Percentiles rank a stretch among this genome's conserved stretches.
Evolutionary conservation across 2,888 invertebrate species (phyloP).

Genomic region (Auanema freiburgensis): DNA sequence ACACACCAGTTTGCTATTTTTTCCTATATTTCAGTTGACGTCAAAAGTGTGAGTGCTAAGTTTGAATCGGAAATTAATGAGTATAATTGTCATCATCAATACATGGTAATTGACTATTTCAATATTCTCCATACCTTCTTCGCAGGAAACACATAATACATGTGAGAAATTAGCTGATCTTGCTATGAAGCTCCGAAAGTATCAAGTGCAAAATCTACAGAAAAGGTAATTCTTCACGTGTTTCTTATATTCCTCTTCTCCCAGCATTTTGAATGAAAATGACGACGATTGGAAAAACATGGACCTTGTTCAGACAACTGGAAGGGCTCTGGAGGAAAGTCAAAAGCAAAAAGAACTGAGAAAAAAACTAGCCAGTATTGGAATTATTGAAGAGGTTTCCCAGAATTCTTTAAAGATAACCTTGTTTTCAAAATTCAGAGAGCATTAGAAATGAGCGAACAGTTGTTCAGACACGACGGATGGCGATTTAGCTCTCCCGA

Average conservation of each 20-base stretch:
- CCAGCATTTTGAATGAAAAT: conserved; percentile 6
- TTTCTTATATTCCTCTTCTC: conserved; percentile 1
- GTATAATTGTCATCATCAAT: conserved; percentile 14
- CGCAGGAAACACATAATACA: neutral
- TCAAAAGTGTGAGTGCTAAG: neutral
- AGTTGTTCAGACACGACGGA: conserved; percentile 1
- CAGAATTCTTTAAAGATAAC: neutral
- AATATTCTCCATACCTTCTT: neutral
- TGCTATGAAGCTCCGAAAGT: neutral
- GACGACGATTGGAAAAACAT: neutral
- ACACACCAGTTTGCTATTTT: neutral
- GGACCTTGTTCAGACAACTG: neutral
- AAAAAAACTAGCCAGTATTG: conserved; percentile 4
- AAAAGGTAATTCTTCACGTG: neutral
- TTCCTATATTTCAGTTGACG: neutral
- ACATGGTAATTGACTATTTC: conserved; percentile 9
- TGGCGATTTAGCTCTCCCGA: neutral
- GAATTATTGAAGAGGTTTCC: conserved; percentile 4
- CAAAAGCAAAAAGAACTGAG: conserved; percentile 7
- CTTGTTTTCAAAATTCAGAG: conserved; percentile 7
- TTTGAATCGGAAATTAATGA: conserved; percentile 6
- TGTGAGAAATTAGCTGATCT: neutral
- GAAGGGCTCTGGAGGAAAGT: conserved; percentile 7
- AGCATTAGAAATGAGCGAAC: conserved; percentile 2
- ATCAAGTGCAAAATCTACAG: conserved; percentile 1